Conservation (phyloP, 2,888 invertebrate genomes). For the Rhopalosiphum nymphaeae region DNA sequence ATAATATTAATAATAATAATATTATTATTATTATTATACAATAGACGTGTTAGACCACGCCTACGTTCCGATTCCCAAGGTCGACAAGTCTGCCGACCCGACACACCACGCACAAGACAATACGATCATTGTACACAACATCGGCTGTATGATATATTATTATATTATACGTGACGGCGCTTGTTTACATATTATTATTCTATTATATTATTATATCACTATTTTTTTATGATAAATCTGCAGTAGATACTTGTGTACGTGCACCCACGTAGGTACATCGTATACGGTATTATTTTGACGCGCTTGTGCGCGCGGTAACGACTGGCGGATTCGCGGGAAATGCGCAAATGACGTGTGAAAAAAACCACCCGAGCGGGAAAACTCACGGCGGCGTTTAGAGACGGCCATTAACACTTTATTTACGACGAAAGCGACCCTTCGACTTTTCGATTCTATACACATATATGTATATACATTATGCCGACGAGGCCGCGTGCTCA, state of each 20-base stretch:
- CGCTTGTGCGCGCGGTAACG: background rate
- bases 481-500: background rate
- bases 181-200: slow-evolving; percentile 4
- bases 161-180: background rate
- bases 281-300: background rate
- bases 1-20: background rate
- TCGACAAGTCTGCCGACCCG: slow-evolving; percentile 30
- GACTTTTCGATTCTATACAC: background rate
- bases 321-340: background rate
- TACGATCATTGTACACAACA: background rate
- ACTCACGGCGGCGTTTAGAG: background rate
- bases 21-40: background rate
- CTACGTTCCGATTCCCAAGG: slow-evolving; percentile 48
- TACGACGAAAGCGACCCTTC: background rate
- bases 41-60: slow-evolving; percentile 43
- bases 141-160: background rate
- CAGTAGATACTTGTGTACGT: background rate
- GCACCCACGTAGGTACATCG: background rate
- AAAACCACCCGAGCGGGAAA: background rate
- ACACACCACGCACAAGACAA: slow-evolving; percentile 21
- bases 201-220: background rate
- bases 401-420: background rate
- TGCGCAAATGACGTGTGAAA: background rate
- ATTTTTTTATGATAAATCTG: background rate
- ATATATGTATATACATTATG: background rate